A percentile compares a stretch with the other conserved stretches of the same genome.
phyloP scores from a whole-genome alignment of 2,888 invertebrate genomes.

The Cryptocephalus primarius region DNA sequence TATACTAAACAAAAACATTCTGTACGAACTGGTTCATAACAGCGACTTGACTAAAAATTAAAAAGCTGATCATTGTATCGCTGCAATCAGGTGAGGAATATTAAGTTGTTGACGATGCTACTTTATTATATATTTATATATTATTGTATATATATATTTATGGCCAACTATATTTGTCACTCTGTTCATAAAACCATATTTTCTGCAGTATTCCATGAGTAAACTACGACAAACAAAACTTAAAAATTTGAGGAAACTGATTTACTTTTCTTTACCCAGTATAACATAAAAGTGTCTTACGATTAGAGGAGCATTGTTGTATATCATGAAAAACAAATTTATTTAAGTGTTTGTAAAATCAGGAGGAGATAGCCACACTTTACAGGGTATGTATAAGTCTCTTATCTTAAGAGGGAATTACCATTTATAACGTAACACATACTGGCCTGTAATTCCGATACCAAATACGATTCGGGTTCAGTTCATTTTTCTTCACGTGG shows the following conservation, averaged over 20 bases:
- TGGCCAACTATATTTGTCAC: conserved; percentile 5
- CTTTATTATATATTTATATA: no score
- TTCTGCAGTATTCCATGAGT: conserved; percentile 26
- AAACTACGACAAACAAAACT: background rate
- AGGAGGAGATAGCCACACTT: conserved; percentile 7
- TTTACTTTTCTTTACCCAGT: conserved; percentile 20
- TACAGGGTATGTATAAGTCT: conserved; percentile 17
- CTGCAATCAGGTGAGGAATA: no score
- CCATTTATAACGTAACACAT: no score
- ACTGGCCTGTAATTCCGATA: no score
- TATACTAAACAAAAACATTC: no score
- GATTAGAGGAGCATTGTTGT: conserved; percentile 20
- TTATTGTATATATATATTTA: background rate
- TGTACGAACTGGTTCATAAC: no score
- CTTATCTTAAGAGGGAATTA: no score
- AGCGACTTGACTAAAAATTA: no score
- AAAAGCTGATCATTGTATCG: no score
- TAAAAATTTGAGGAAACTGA: conserved; percentile 13
- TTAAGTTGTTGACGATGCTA: no score
- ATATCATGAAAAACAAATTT: conserved; percentile 17
- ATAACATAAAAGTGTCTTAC: conserved; percentile 1
- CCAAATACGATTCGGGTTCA: no score
- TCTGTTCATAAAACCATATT: conserved; percentile 21
- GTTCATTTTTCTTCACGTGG: no score
- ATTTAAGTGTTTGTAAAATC: conserved; percentile 17